phyloP scores from a whole-genome alignment of 2,888 invertebrate genomes.

The Ellobium chinense region DNA sequence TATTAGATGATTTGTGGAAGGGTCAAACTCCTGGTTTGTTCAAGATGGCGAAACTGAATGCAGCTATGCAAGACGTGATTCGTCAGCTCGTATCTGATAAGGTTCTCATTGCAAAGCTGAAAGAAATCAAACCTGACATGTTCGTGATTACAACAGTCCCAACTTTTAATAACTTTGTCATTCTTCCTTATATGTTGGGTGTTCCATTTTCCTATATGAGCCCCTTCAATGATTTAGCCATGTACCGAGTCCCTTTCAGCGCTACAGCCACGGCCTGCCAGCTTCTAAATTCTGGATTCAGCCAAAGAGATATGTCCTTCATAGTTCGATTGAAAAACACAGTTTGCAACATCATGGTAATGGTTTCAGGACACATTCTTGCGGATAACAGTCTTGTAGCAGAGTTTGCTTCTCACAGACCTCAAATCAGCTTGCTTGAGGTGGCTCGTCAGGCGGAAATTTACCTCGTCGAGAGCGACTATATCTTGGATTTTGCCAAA shows the following conservation, averaged over 20 bases:
- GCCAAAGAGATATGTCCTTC: slow-evolving; percentile 4
- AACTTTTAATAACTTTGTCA: slow-evolving; percentile 8
- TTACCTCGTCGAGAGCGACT: slow-evolving; percentile 53
- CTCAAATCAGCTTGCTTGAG: not conserved
- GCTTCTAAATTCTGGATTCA: not conserved
- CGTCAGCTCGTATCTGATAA: slow-evolving; percentile 2
- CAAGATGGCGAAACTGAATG: not conserved
- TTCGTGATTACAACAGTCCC: slow-evolving; percentile 34
- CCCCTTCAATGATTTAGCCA: slow-evolving; percentile 11
- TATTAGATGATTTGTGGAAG: not conserved
- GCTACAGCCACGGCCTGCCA: slow-evolving; percentile 20
- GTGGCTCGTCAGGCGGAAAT: slow-evolving; percentile 18
- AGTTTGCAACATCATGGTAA: not conserved
- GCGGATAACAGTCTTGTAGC: slow-evolving; percentile 11
- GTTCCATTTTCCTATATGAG: slow-evolving; percentile 41
- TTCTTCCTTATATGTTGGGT: slow-evolving; percentile 38
- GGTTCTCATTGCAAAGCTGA: slow-evolving; percentile 2
- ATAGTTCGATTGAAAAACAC: not conserved
- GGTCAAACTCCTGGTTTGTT: not conserved
- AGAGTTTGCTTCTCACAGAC: slow-evolving; percentile 26
- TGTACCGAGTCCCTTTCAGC: slow-evolving; percentile 25
- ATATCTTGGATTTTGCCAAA: slow-evolving; percentile 51
- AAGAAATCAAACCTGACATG: slow-evolving; percentile 25
- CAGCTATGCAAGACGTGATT: not conserved
- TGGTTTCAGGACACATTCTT: not conserved